phyloP scores from a whole-genome alignment of 2,888 invertebrate genomes.

The Eupithecia vulgata region DNA sequence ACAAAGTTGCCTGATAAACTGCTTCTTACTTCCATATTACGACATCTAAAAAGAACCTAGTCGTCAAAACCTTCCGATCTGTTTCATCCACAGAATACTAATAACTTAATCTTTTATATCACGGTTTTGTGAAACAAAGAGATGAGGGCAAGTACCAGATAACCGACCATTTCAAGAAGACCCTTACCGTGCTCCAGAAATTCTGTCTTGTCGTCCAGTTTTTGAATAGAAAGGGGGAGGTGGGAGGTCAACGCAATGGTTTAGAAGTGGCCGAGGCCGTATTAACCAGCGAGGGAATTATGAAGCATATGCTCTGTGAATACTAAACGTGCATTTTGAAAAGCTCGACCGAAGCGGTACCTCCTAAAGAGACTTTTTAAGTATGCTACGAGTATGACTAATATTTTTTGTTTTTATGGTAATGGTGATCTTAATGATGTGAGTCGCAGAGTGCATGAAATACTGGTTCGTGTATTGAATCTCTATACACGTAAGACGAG shows the following conservation, averaged over 20 bases:
- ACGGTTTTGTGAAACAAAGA: slow-evolving; percentile 81
- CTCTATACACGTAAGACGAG: not conserved
- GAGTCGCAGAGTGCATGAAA: not conserved
- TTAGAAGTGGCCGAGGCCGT: slow-evolving; percentile 73
- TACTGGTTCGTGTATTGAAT: slow-evolving; percentile 1
- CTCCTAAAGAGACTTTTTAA: slow-evolving; percentile 44
- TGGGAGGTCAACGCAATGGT: slow-evolving; percentile 58
- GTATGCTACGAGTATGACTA: slow-evolving; percentile 55
- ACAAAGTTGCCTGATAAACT: too few species aligned
- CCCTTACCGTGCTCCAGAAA: slow-evolving; percentile 50
- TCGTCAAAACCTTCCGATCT: slow-evolving; percentile 67
- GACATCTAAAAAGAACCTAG: slow-evolving; percentile 48
- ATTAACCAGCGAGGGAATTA: slow-evolving; percentile 80
- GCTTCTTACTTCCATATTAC: slow-evolving; percentile 5
- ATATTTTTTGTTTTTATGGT: slow-evolving; percentile 68
- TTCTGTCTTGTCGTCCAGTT: slow-evolving; percentile 38
- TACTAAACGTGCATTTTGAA: slow-evolving; percentile 73
- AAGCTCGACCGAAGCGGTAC: slow-evolving; percentile 52
- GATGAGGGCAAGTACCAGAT: slow-evolving; percentile 75
- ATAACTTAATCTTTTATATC: slow-evolving; percentile 83
- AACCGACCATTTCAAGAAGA: slow-evolving; percentile 62
- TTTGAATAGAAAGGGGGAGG: slow-evolving; percentile 45
- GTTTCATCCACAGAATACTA: slow-evolving; percentile 74
- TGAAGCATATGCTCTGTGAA: slow-evolving; percentile 79
- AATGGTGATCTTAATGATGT: slow-evolving; percentile 48